These are phyloP conservation scores for Acromyrmex heyeri DNA, from an alignment of 1,140 invertebrate species.

Conservation along the genomic window DNA sequence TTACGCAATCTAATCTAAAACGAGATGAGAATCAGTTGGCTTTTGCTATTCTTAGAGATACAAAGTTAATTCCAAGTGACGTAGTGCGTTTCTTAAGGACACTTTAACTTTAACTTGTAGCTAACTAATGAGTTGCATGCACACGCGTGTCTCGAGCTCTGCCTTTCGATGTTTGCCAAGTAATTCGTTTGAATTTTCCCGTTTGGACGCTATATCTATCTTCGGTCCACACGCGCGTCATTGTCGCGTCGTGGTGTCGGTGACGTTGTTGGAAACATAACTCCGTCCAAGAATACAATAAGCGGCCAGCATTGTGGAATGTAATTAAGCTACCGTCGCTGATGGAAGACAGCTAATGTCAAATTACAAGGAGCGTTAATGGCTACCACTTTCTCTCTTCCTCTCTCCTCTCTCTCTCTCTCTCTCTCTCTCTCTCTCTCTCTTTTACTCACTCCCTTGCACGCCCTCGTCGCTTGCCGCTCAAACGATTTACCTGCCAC, in stretches of 20 bases:
- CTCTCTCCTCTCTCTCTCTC: constrained; percentile 16
- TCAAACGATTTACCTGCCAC: constrained; percentile 55
- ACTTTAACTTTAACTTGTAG: constrained; percentile 39
- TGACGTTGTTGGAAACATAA: constrained; percentile 70
- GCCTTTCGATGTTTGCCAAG: not conserved
- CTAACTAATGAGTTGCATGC: constrained; percentile 5
- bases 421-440: too few species aligned
- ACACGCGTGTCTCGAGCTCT: not conserved
- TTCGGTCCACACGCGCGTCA: constrained; percentile 33
- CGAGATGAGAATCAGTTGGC: not conserved
- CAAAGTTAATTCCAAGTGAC: constrained; percentile 28
- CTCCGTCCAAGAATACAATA: constrained; percentile 79
- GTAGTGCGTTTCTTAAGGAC: constrained; percentile 22
- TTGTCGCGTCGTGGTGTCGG: constrained; percentile 46
- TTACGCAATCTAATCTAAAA: constrained; percentile 21
- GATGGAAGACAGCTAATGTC: constrained; percentile 84
- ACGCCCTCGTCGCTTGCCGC: constrained; percentile 21
- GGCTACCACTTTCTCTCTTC: constrained; percentile 29
- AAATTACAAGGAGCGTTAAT: constrained; percentile 82
- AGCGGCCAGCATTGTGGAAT: constrained; percentile 82
- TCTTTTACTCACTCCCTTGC: not conserved
- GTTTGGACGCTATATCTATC: constrained; percentile 9
- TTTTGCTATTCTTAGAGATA: constrained; percentile 31
- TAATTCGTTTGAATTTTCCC: constrained; percentile 22
- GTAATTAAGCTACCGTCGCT: constrained; percentile 84